Conservation (phyloP, 2,797 vertebrate species). For the Chaetophractus vellerosus region DNA sequence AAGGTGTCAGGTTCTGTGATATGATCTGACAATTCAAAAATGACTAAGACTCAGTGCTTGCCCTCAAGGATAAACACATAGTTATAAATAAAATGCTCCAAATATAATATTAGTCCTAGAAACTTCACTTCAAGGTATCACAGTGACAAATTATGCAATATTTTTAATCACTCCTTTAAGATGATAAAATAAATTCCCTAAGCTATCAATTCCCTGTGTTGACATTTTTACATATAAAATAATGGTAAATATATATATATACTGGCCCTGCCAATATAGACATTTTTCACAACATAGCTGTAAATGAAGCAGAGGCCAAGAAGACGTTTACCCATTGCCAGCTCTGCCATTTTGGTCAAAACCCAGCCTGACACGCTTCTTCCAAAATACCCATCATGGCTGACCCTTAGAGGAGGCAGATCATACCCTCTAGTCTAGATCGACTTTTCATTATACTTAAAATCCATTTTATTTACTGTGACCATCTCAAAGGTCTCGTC, state of each 20-base stretch:
- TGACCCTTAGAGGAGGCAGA: not conserved
- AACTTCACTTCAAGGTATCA: not conserved
- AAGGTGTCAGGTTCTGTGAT: not conserved
- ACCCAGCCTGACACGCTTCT: not conserved
- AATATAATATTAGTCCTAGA: not conserved
- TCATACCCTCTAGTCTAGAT: not conserved
- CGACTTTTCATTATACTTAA: not conserved
- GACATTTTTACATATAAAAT: too few species aligned
- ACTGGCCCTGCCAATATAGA: not conserved
- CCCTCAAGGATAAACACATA: conserved; percentile 16
- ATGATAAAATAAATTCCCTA: not conserved
- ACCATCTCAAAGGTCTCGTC: not conserved
- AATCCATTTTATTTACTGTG: not conserved
- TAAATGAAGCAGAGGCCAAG: not conserved
- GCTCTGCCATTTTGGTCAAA: not conserved
- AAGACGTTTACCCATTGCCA: not conserved
- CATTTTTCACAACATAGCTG: not conserved
- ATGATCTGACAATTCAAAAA: not conserved
- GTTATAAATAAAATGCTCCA: conserved; percentile 12
- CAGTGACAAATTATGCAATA: not conserved
- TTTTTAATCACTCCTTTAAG: not conserved
- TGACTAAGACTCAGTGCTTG: not conserved
- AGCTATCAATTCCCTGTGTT: not conserved
- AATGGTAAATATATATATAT: too few species aligned
- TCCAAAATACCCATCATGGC: not conserved